Base-by-base conservation (phyloP, 2,797 vertebrate species). In the Octomys mimax region DNA sequence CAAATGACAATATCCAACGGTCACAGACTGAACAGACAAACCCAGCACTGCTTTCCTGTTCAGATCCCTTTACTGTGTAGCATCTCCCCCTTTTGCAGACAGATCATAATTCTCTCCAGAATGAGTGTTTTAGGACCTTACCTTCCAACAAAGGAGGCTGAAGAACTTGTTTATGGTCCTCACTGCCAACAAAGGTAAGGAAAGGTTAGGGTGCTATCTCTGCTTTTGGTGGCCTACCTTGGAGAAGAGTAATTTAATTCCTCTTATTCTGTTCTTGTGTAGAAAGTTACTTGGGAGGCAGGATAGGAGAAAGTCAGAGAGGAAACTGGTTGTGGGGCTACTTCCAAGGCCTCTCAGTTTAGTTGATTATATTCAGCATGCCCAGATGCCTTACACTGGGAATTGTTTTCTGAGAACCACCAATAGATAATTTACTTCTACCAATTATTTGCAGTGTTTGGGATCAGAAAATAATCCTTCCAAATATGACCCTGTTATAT, bases 381-480 rank as follows among this genome's bases (percentile, higher is more conserved):
- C 24, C 33, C 68, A 46, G 36, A 33, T 33, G 6, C 18, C 16
- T 9, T 33, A 59, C 6, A 22, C 2, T 87, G 6, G 28, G 16
- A 22, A 31, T 46, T 36, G 24, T 42, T 87, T 73, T 42, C 18
- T 87, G 52, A 61, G 8, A 2, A 22, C 22, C 52, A 59, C 19
- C 26, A 75, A 36, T 26, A 54, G 46, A 73, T 78, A 79, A 91
- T 94, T 95, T 91, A 33, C 28, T 82, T 8, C n/a, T 71, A 33
- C 46, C 85, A 10, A 14, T 24, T 87, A 36, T 80, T 91, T 90
- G 46, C 11, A 18, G 21, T 59, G 31, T 68, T 68, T 84, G 31
- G 12, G 31, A 28, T 66, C 42, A 49, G 42, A 68, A 84, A 49
- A n/a, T 11, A 66, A 24, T 21, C 49, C 28, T 33, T 49, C 42